Evolutionary conservation across 1,140 invertebrate species (phyloP).

Genomic region (Cydia fagiglandana): DNA sequence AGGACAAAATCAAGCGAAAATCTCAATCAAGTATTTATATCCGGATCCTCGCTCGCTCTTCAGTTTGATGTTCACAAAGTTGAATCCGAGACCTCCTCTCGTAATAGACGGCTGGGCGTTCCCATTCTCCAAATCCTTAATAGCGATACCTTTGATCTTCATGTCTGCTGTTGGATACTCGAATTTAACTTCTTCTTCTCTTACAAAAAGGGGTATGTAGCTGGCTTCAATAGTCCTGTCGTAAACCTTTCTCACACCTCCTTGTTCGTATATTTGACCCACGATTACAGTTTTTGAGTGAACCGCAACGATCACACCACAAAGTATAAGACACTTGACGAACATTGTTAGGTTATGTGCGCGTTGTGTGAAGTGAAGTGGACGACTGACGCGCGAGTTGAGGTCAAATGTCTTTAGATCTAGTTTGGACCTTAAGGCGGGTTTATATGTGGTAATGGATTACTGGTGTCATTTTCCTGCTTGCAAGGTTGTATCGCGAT

Average conservation of each 20-base stretch:
- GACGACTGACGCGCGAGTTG: slow-evolving; percentile 32
- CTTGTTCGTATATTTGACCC: slow-evolving; percentile 58
- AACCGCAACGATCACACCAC: slow-evolving; percentile 38
- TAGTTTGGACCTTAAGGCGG: slow-evolving; percentile 25
- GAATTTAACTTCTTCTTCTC: slow-evolving; percentile 59
- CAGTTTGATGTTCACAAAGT: slow-evolving; percentile 61
- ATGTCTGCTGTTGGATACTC: slow-evolving; percentile 63
- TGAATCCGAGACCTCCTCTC: slow-evolving; percentile 67
- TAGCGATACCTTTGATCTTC: slow-evolving; percentile 69
- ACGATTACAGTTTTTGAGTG: slow-evolving; percentile 57
- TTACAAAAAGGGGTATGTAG: slow-evolving; percentile 52
- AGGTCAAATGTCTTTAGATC: slow-evolving; percentile 44
- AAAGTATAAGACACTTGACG: slow-evolving; percentile 44
- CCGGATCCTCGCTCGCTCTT: slow-evolving; percentile 67
- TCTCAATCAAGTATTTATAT: slow-evolving; percentile 65
- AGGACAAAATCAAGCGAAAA: slow-evolving; percentile 51
- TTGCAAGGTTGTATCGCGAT: not conserved
- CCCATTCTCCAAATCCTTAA: slow-evolving; percentile 52
- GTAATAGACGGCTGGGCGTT: slow-evolving; percentile 55
- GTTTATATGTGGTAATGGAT: slow-evolving; percentile 36
- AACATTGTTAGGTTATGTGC: slow-evolving; percentile 44
- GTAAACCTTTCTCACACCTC: slow-evolving; percentile 57
- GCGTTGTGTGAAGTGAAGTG: slow-evolving; percentile 32
- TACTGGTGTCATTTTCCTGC: not conserved
- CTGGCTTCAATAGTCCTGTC: slow-evolving; percentile 51